phyloP scores from a whole-genome alignment of 2,113 vertebrate species.

The Maccullochella peelii region DNA sequence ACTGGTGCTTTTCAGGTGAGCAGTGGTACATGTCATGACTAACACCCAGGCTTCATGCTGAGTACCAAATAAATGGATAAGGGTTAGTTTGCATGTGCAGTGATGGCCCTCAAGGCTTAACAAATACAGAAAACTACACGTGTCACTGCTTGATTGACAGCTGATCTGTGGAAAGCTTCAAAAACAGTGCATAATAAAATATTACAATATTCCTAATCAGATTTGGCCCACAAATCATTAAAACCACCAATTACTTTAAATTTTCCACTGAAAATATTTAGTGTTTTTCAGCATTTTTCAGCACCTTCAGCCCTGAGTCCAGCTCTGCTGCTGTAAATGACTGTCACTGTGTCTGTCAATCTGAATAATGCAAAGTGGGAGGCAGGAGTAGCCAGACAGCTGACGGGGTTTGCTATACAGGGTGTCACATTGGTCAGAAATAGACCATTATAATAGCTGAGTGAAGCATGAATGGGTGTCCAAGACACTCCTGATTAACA shows the following conservation, averaged over 20 bases:
- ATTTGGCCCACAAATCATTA: not conserved
- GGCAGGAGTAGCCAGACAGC: constrained; percentile 34
- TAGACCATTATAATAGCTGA: constrained; percentile 45
- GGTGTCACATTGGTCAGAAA: constrained; percentile 54
- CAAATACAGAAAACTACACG: not conserved
- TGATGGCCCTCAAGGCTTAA: constrained; percentile 3
- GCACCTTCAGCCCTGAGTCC: not conserved
- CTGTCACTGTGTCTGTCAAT: constrained; percentile 41
- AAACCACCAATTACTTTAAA: constrained; percentile 9
- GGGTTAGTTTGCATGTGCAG: not conserved
- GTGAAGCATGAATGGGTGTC: constrained; percentile 40
- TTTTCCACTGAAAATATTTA: not conserved
- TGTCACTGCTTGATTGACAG: constrained; percentile 5
- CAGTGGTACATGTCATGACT: not conserved
- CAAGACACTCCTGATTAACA: constrained; percentile 33
- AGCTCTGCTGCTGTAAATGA: constrained; percentile 27
- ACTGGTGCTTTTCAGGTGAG: not conserved
- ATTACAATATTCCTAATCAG: constrained; percentile 6
- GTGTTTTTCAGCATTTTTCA: constrained; percentile 1
- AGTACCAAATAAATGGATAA: constrained; percentile 8
- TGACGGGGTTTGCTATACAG: constrained; percentile 14
- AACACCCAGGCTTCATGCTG: not conserved
- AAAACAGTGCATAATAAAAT: not conserved
- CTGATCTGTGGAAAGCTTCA: not conserved
- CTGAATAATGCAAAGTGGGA: constrained; percentile 40